Base-by-base conservation (phyloP, 2,797 vertebrate genomes). In the Synaphobranchus kaupii region DNA sequence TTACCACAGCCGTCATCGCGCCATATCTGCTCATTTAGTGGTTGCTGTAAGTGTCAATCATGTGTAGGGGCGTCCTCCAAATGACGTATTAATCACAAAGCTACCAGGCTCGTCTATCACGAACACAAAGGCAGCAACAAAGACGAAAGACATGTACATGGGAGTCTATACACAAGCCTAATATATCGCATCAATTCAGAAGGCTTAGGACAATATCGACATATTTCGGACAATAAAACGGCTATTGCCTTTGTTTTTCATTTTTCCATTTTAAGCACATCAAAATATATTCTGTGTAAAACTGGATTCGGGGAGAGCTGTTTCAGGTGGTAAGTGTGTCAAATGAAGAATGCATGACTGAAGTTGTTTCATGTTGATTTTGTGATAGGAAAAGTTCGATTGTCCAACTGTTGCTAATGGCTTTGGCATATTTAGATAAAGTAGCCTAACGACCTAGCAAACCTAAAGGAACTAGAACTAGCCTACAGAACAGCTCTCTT, bases 101-200 rank as follows among this genome's bases (percentile, higher is more conserved):
- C 94, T 93, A 94, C 89, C 91, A 95, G 93, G 92, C 94, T 91
- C 93, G 94, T 93, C 91, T 91, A 92, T 94, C 91, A 93, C 94
- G 93, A 91, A 95, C 94, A 96, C 95, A 95, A 96, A 96, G 95
- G 94, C 92, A 91, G 95, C 93, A 96, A 96, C 95, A 96, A 96
- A 96, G 92, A 86, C 90, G 73, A 85, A 78, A 86, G 95, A 94
- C 93, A 95, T 94, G 94, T 89, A 91, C 68, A 87, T 84, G 83
- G 80, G 78, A 88, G 81, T 89, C 91, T 92, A 92, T 90, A 92
- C 90, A 90, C 68, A 91, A 86, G 88, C 90, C 50, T 91, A 66
- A 54, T 84, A 93, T 90, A 92, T 90, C 90, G 89, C 78, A 88
- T 88, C 91, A 84, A 89, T 91, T 90, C 86, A 73, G 84, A 80